Evolutionary conservation across 1,140 invertebrate species (phyloP).

Genomic region (Aphis gossypii): DNA sequence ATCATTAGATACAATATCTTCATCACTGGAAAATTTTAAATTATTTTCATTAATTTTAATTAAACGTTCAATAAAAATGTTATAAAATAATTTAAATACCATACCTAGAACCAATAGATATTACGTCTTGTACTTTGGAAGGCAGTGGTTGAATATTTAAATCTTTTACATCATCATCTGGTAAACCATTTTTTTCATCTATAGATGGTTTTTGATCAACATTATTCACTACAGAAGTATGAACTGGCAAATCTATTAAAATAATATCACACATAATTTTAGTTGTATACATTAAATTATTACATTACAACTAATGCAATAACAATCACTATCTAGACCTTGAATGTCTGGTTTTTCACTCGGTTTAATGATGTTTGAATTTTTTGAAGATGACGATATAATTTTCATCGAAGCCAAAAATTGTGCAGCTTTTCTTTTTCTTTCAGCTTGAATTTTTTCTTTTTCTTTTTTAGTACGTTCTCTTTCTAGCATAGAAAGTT

Average conservation of each 20-base stretch:
- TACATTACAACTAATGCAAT: neutral
- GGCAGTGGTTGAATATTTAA: neutral
- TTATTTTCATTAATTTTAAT: neutral
- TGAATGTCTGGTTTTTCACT: neutral
- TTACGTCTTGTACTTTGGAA: slow-evolving; percentile 41
- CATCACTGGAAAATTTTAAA: slow-evolving; percentile 22
- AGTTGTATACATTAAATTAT: neutral
- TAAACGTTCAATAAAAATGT: neutral
- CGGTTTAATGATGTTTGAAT: neutral
- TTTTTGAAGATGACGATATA: neutral
- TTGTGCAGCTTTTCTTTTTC: slow-evolving; percentile 58
- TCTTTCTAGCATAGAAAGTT: slow-evolving; percentile 55
- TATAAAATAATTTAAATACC: neutral
- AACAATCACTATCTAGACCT: neutral
- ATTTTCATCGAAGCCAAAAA: slow-evolving; percentile 56
- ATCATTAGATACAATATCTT: slow-evolving; percentile 20
- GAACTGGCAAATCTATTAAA: neutral
- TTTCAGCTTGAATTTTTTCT: slow-evolving; percentile 59
- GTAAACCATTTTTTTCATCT: slow-evolving; percentile 14
- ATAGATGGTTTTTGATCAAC: neutral
- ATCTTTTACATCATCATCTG: neutral
- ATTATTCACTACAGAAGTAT: neutral
- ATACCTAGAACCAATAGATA: slow-evolving; percentile 51
- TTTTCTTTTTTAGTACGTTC: slow-evolving; percentile 57
- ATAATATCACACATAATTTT: neutral